Evolutionary conservation across 2,888 invertebrate species (phyloP).

Genomic region (Megastigmus dorsalis): DNA sequence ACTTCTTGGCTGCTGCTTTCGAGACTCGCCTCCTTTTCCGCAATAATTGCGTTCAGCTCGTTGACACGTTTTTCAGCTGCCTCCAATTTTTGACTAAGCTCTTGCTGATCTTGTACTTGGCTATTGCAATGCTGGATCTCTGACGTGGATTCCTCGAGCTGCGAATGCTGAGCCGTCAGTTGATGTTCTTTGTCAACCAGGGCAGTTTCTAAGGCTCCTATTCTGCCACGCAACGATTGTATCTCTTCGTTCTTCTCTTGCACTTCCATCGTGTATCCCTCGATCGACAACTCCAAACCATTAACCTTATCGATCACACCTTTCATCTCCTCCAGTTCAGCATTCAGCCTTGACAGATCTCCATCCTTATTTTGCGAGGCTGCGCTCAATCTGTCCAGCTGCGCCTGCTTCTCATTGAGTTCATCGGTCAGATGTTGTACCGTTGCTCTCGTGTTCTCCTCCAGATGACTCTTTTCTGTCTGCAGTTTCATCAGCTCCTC

Average conservation of each 20-base stretch:
- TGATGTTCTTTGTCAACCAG: conserved; percentile 57
- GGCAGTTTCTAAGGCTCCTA: conserved; percentile 60
- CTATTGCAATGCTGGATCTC: conserved; percentile 48
- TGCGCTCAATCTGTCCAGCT: conserved; percentile 46
- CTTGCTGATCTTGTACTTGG: neutral
- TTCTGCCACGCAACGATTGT: conserved; percentile 61
- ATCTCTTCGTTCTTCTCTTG: conserved; percentile 66
- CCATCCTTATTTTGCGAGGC: neutral
- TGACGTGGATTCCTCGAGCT: conserved; percentile 57
- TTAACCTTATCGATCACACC: conserved; percentile 2
- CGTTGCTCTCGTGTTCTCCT: conserved; percentile 60
- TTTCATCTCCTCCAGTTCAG: conserved; percentile 8
- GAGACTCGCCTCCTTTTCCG: conserved; percentile 6
- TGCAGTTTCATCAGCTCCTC: conserved; percentile 65
- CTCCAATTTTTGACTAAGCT: neutral
- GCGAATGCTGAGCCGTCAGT: conserved; percentile 47
- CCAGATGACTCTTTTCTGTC: conserved; percentile 57
- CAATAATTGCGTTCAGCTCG: conserved; percentile 61
- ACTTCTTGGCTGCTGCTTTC: neutral
- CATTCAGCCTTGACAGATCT: neutral
- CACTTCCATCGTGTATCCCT: conserved; percentile 62
- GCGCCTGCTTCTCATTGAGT: conserved; percentile 28
- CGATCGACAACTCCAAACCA: conserved; percentile 30
- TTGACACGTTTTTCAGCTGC: conserved; percentile 50
- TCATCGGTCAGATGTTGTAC: conserved; percentile 39